Evolutionary conservation across 2,113 vertebrate species (phyloP).

Genomic region (Engystomops pustulosus): DNA sequence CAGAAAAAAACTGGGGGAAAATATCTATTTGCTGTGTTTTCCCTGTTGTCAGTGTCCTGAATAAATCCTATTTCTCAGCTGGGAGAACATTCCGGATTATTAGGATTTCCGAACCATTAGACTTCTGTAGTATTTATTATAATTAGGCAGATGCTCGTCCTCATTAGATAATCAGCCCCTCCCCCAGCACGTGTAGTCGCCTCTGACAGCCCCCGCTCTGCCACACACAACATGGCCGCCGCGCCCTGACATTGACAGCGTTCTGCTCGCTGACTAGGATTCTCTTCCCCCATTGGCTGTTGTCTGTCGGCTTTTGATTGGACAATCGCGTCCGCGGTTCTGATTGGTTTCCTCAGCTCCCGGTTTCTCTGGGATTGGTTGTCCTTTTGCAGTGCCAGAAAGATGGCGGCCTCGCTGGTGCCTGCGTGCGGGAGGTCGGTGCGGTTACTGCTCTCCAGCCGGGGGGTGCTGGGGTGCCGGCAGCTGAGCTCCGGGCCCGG

Average conservation of each 20-base stretch:
- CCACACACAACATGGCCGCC: constrained; percentile 35
- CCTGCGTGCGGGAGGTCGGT: constrained; percentile 47
- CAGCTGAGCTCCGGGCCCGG: constrained; percentile 27
- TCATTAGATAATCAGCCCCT: too few species aligned
- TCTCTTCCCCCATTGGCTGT: constrained; percentile 2
- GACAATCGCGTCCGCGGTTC: neutral
- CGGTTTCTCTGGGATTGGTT: constrained; percentile 49
- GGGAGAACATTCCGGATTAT: too few species aligned
- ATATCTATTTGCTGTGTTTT: too few species aligned
- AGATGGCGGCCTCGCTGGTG: constrained; percentile 62
- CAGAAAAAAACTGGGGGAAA: too few species aligned
- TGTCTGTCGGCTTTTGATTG: neutral
- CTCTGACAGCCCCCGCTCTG: neutral
- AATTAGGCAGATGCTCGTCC: too few species aligned
- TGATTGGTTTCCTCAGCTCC: neutral
- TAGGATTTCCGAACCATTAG: neutral
- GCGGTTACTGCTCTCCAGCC: neutral
- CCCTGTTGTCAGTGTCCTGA: too few species aligned
- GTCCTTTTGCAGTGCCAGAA: neutral
- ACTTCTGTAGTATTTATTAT: too few species aligned
- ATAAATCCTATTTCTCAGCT: too few species aligned
- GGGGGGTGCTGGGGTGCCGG: neutral
- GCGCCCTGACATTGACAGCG: neutral
- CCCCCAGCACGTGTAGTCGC: neutral
- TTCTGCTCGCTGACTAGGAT: fast-evolving